Percentiles rank a stretch among this genome's conserved stretches.
Conservation (phyloP, 2,797 vertebrate genomes). For the Halcyon leucocephala region DNA sequence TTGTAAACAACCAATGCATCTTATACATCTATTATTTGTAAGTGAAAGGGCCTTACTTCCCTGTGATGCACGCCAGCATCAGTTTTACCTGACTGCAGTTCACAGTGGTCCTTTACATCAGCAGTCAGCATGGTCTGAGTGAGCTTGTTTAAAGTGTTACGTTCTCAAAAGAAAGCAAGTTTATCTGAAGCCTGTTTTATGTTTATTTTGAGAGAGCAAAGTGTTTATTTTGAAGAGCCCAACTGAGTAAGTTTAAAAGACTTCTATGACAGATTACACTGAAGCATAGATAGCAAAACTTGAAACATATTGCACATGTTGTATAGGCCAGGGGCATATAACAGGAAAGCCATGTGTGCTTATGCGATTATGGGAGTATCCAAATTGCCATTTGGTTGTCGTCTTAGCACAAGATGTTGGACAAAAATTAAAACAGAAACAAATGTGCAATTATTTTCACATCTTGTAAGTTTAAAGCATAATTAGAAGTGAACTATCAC, state of each 20-base stretch:
- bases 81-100: slow-evolving; percentile 28
- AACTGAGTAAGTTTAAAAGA: not conserved
- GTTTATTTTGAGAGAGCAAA: slow-evolving; percentile 48
- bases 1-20: not conserved
- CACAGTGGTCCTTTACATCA: slow-evolving; percentile 11
- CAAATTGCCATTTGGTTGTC: not conserved
- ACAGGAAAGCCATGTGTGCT: not conserved
- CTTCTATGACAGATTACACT: not conserved
- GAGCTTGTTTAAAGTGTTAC: slow-evolving; percentile 26
- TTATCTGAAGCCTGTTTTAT: slow-evolving; percentile 27
- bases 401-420: slow-evolving; percentile 31
- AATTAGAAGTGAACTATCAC: not conserved
- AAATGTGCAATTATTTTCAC: not conserved
- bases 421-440: slow-evolving; percentile 18
- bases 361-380: not conserved
- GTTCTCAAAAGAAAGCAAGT: slow-evolving; percentile 22
- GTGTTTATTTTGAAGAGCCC: slow-evolving; percentile 35
- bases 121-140: slow-evolving; percentile 33
- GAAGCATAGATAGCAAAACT: not conserved
- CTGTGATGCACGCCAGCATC: not conserved
- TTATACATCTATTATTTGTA: not conserved
- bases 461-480: not conserved
- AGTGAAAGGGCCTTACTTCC: not conserved
- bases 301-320: slow-evolving; percentile 2
- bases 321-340: not conserved